phyloP scores from a whole-genome alignment of 2,113 vertebrate genomes.

The Sinocyclocheilus rhinocerous region DNA sequence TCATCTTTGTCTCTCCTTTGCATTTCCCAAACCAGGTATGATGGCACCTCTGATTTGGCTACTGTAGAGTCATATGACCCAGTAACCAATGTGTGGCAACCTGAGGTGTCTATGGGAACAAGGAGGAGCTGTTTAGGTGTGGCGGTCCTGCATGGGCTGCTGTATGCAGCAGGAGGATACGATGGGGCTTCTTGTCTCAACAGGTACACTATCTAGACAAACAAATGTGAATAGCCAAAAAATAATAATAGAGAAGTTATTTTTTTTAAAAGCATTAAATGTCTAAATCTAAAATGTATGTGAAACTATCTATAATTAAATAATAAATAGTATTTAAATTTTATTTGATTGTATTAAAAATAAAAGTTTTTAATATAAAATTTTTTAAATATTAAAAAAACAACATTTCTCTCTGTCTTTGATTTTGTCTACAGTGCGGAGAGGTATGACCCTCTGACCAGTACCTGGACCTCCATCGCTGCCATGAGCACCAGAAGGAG shows the following conservation, averaged over 20 bases:
- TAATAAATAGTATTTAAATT: too few relatives aligned
- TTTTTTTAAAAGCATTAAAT: neutral
- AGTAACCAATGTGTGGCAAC: slow-evolving; percentile 93
- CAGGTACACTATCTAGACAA: slow-evolving; percentile 76
- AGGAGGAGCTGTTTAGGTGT: slow-evolving; percentile 95
- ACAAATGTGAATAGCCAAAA: neutral
- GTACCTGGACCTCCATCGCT: slow-evolving; percentile 95
- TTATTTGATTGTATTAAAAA: too few relatives aligned
- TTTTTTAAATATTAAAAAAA: too few relatives aligned
- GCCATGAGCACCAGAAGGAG: slow-evolving; percentile 96
- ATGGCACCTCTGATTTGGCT: slow-evolving; percentile 94
- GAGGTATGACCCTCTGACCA: slow-evolving; percentile 94
- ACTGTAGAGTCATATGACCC: slow-evolving; percentile 97
- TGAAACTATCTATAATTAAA: too few relatives aligned
- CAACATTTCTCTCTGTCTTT: neutral
- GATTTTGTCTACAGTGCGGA: slow-evolving; percentile 80
- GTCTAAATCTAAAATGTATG: too few relatives aligned
- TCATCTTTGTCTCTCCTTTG: neutral
- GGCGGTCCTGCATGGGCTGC: slow-evolving; percentile 88
- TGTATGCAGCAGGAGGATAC: slow-evolving; percentile 94
- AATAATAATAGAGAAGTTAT: neutral
- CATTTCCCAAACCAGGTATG: slow-evolving; percentile 78
- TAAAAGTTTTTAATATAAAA: too few relatives aligned
- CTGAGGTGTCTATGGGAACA: slow-evolving; percentile 97
- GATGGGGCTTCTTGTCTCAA: slow-evolving; percentile 98